Base-by-base conservation (phyloP, 2,113 vertebrate species). In the Labeo catla region DNA sequence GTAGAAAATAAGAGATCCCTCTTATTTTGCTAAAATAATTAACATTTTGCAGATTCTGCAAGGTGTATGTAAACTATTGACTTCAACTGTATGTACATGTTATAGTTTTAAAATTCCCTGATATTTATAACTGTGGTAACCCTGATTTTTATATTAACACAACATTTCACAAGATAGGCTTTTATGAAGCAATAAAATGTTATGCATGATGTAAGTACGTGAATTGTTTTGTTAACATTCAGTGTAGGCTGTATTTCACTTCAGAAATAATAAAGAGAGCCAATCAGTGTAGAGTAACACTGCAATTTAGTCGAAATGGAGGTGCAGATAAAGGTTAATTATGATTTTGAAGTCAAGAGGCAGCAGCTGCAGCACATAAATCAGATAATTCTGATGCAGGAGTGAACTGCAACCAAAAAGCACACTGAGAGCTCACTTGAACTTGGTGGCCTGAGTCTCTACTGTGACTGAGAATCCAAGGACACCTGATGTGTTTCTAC, bases 391-490 rank as follows among this genome's bases (percentile, higher is more conserved):
- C 11, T 23, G 68, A 83, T 83, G 66, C 68, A 49, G 47, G 43
- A 36, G 15, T 47, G 59, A 81, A 34, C 16, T 47, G 23, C 65
- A 78, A 52, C 28, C n/a, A 82, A 36, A 34, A 70, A 36, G 8
- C 61, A 66, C 65, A 70, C 23, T 2, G 10, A 83, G 66, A 16
- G 66, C 91, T 92, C 90, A 98, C 98, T 96, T 98, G 95, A 96
- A 99, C 92, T 98, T 99, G 16, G 96, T 97, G 91, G 98, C 98
- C 91, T 99, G 98, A 6, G 97, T 98, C 92, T 97, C 97, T 84
- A 99, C 98, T 0, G 98, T 99, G 90, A 99, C 93, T 0, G 98
- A 99, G 93, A 99, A 99, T 43, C 98, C 98, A 88, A 99, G 95
- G 83, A 99, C 96, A 13, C 97, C 97, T 12, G 98, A 99, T 43